Percentiles rank a stretch among this genome's conserved stretches.
These are phyloP conservation scores for Nudaria mundana DNA, from an alignment of 2,888 invertebrate species.

Conservation along the genomic window DNA sequence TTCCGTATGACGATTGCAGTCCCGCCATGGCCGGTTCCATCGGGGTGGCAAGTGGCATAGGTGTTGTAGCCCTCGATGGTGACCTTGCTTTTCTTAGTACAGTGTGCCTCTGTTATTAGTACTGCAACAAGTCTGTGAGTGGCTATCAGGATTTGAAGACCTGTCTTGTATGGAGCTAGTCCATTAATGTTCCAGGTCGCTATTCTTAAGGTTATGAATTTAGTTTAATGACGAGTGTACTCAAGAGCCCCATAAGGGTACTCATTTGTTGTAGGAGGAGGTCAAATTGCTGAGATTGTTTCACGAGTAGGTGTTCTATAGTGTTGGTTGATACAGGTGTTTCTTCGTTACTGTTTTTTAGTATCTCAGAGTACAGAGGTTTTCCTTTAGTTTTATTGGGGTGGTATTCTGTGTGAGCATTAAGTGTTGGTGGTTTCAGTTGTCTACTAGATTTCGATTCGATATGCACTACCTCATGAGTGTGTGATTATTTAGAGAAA, in stretches of 20 bases:
- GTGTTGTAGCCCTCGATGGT: neutral
- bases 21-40: conserved; percentile 19
- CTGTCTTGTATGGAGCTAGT: conserved; percentile 10
- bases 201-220: conserved; percentile 1
- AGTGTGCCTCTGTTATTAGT: conserved; percentile 16
- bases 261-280: conserved; percentile 14
- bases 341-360: too few species aligned
- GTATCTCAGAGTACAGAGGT: too few species aligned
- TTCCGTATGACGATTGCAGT: conserved; percentile 12
- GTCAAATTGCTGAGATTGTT: conserved; percentile 2
- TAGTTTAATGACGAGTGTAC: conserved; percentile 2
- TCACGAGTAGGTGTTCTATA: neutral
- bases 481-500: too few species aligned
- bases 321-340: neutral
- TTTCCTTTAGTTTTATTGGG: too few species aligned
- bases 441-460: too few species aligned
- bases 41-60: conserved; percentile 12
- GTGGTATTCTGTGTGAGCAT: too few species aligned
- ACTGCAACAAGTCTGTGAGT: conserved; percentile 11
- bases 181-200: conserved; percentile 21
- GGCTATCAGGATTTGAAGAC: conserved; percentile 1
- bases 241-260: conserved; percentile 10
- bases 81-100: neutral
- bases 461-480: too few species aligned
- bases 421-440: too few species aligned